Base-by-base conservation (phyloP, 1,140 invertebrate genomes). In the Saccostrea glomerata region DNA sequence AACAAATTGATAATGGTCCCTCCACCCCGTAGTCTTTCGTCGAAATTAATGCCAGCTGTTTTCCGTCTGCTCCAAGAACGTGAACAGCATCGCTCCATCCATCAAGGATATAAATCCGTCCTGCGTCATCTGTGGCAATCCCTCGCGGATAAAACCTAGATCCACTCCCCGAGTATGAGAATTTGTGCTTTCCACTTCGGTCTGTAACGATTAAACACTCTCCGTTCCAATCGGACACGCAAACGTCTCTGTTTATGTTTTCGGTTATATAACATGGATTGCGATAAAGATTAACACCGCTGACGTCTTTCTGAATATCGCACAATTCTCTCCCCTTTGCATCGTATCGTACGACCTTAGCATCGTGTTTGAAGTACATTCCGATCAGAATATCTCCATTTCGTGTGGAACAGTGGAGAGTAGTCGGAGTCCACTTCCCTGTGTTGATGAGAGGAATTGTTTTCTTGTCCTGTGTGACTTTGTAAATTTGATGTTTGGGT, bases 141-240 rank as follows among this genome's bases (percentile, higher is more conserved):
- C 70, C 70, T 25, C 70, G 70, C 13, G 70, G 25, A 77, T 77
- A 77, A 77, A 77, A 77, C 25, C 25, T 77, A 36, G 70, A 77
- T 25, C 25, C 25, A 11, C 70, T 77, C 25, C 70, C 70, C 70
- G 70, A 36, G 30, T 77, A 77, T 15, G 70, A 77, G 36, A 77
- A 77, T 25, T 36, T 77, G 25, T 36, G 70, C 25, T 36, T 15
- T 77, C 70, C 70, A 2, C 25, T 3, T 17, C 70, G 36, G 70
- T 77, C 25, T 15, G 25, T 30, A 15, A 77, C 70, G 25, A 77
- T 77, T 13, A 77, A 77, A 30, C 70, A 15, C 70, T 77, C 70
- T 17, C 25, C 13, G 25, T 77, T 77, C 70, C 70, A 77, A 25
- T 77, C 70, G 25, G 70, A 77, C 70, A 77, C 70, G 25, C 70